phyloP scores from a whole-genome alignment of 1,140 invertebrate species.

The Nixonia krombeini region DNA sequence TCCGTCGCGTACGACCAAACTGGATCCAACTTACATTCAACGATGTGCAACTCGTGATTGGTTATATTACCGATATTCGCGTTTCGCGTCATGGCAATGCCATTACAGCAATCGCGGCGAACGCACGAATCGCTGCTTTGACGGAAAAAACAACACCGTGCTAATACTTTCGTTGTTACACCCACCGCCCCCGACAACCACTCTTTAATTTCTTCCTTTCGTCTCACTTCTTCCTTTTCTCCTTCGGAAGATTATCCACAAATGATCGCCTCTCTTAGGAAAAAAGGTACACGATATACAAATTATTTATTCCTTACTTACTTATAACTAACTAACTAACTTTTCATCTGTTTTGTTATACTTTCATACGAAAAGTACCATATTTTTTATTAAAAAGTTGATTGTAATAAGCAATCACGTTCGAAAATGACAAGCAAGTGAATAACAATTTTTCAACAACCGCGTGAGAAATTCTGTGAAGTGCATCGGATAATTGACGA shows the following conservation, averaged over 20 bases:
- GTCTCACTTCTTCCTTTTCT: slow-evolving; percentile 23
- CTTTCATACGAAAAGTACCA: no score
- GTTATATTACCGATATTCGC: slow-evolving; percentile 61
- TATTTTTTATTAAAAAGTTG: no score
- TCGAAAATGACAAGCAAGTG: no score
- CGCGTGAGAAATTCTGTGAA: not conserved
- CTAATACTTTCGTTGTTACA: slow-evolving; percentile 29
- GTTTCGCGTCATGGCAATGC: slow-evolving; percentile 51
- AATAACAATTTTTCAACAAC: not conserved
- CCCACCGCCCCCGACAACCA: slow-evolving; percentile 13
- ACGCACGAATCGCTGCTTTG: slow-evolving; percentile 47
- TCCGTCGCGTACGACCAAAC: slow-evolving; percentile 42
- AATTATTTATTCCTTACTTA: no score
- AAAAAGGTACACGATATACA: no score
- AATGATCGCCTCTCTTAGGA: not conserved
- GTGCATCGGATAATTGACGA: slow-evolving; percentile 29
- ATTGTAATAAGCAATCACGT: no score
- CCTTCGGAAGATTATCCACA: not conserved
- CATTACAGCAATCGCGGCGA: slow-evolving; percentile 54
- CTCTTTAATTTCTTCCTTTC: slow-evolving; percentile 43
- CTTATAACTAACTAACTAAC: no score
- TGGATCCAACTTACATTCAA: slow-evolving; percentile 36
- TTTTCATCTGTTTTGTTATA: no score
- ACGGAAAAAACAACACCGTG: slow-evolving; percentile 43
- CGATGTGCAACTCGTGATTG: slow-evolving; percentile 55